Percentiles rank a stretch among this genome's conserved stretches.
These are phyloP conservation scores for Amiota mariae DNA, from an alignment of 2,888 invertebrate species.

Conservation along the genomic window DNA sequence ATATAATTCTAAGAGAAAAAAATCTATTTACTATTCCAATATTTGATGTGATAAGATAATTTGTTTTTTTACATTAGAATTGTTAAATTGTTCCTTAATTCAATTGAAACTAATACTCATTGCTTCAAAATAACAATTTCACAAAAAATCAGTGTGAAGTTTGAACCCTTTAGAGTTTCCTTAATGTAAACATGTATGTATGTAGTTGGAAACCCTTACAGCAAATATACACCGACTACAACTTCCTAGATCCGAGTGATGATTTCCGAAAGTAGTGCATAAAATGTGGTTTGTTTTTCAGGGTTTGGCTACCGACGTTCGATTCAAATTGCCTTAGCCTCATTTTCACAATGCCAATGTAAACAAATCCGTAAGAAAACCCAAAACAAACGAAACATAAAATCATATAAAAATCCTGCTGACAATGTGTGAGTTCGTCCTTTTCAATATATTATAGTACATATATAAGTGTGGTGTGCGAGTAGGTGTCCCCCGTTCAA, in stretches of 20 bases:
- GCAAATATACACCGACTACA: neutral
- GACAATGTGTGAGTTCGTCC: neutral
- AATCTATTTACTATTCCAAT: no score
- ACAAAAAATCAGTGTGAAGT: no score
- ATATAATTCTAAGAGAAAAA: no score
- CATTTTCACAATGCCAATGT: neutral
- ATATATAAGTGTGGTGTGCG: neutral
- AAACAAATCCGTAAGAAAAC: neutral
- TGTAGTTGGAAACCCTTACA: neutral
- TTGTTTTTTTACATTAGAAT: no score
- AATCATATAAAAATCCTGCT: conserved; percentile 5
- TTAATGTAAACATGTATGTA: no score
- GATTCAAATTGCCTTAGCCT: neutral
- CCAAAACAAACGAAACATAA: conserved; percentile 24
- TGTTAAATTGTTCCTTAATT: no score
- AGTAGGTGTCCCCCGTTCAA: conserved; percentile 19
- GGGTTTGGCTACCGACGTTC: conserved; percentile 11
- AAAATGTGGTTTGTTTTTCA: conserved; percentile 24
- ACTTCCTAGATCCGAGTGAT: conserved; percentile 29
- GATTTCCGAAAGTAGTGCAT: conserved; percentile 26
- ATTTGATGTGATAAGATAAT: no score
- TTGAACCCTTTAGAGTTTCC: no score
- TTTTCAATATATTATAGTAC: neutral
- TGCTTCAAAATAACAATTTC: no score
- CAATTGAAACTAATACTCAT: no score